Evolutionary conservation across 2,113 vertebrate genomes (phyloP).

Genomic region (Labrus mixtus): DNA sequence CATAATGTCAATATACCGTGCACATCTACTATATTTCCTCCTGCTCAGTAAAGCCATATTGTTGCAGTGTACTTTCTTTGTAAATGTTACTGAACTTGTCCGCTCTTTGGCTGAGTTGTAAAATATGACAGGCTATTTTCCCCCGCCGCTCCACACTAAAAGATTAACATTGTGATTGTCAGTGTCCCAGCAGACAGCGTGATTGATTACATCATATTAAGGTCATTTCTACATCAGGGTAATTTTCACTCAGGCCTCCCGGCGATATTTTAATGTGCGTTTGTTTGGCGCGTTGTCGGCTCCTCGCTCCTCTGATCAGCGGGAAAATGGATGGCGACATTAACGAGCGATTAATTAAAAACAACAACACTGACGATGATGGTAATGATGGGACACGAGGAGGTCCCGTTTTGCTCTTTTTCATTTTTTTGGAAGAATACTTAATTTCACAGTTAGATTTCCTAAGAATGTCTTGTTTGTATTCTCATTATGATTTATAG

Average conservation of each 20-base stretch:
- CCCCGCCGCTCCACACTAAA: slow-evolving; percentile 64
- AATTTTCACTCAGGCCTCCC: slow-evolving; percentile 79
- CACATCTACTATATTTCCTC: background rate
- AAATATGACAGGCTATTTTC: slow-evolving; percentile 65
- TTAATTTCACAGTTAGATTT: slow-evolving; percentile 2
- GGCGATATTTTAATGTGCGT: slow-evolving; percentile 78
- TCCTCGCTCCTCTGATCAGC: slow-evolving; percentile 73
- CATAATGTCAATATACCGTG: background rate
- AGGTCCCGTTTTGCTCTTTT: background rate
- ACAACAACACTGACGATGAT: slow-evolving; percentile 63
- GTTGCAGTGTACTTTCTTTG: background rate
- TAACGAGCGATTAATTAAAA: slow-evolving; percentile 82
- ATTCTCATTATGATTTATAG: background rate
- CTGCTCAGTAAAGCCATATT: background rate
- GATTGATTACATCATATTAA: slow-evolving; percentile 85
- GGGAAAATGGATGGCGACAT: slow-evolving; percentile 75
- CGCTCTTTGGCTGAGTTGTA: slow-evolving; percentile 33
- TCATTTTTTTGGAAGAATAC: background rate
- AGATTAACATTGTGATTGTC: slow-evolving; percentile 83
- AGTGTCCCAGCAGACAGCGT: slow-evolving; percentile 82
- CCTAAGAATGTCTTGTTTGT: background rate
- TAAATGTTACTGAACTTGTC: slow-evolving; percentile 1
- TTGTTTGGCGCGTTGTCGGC: slow-evolving; percentile 77
- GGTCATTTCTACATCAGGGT: slow-evolving; percentile 83
- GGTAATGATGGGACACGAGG: slow-evolving; percentile 28